Evolutionary conservation across 2,797 vertebrate species (phyloP).

Genomic region (Dendrocincla tyrannina): DNA sequence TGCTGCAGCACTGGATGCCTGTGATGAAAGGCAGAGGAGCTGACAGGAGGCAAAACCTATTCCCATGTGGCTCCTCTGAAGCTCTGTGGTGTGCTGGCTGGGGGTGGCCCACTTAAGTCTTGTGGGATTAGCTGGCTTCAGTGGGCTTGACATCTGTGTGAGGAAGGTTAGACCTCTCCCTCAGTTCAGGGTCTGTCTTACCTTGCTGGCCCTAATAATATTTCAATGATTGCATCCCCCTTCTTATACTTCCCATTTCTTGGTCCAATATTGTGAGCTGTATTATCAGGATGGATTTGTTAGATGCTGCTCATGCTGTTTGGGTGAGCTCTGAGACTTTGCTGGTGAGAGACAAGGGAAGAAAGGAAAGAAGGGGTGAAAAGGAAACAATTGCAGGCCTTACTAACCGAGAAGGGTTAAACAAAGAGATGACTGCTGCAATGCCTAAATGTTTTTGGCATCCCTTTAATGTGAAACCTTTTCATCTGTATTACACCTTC

Average conservation of each 20-base stretch:
- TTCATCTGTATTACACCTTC: slow-evolving; percentile 74
- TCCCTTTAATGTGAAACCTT: slow-evolving; percentile 73
- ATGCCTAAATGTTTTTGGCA: slow-evolving; percentile 67
- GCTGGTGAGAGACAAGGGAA: background rate
- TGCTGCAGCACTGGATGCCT: background rate
- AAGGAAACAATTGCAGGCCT: slow-evolving; percentile 6
- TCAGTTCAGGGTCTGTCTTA: background rate
- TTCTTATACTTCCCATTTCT: background rate
- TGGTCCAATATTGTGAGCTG: background rate
- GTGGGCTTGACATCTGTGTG: background rate
- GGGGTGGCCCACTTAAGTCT: slow-evolving; percentile 33
- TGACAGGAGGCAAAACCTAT: background rate
- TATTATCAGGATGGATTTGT: background rate
- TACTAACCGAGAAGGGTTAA: slow-evolving; percentile 68
- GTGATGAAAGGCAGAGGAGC: background rate
- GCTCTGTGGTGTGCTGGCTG: background rate
- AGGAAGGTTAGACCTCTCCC: background rate
- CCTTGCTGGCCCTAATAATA: background rate
- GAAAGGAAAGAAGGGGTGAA: background rate
- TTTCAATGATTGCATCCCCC: background rate
- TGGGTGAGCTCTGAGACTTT: background rate
- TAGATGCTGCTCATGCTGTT: background rate
- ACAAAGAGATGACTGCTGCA: slow-evolving; percentile 64
- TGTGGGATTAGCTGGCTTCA: slow-evolving; percentile 38
- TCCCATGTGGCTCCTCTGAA: background rate